phyloP scores from a whole-genome alignment of 2,113 vertebrate species.

The Cynoglossus semilaevis region DNA sequence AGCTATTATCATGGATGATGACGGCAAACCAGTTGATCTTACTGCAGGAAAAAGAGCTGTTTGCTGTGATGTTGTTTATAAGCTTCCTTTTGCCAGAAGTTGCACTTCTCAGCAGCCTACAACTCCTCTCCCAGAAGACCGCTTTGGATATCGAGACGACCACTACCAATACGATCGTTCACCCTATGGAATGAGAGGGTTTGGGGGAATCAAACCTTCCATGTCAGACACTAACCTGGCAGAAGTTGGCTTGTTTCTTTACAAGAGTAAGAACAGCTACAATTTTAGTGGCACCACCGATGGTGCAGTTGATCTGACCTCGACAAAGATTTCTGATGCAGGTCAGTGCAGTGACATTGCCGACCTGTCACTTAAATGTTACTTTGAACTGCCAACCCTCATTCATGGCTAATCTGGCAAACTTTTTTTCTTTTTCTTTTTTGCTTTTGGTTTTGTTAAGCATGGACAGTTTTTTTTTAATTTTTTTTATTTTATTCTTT shows the following conservation, averaged over 20 bases:
- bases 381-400: slow-evolving; percentile 82
- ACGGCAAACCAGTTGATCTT: slow-evolving; percentile 94
- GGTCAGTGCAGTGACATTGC: slow-evolving; percentile 92
- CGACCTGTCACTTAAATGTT: slow-evolving; percentile 87
- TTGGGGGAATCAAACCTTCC: slow-evolving; percentile 93
- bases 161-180: slow-evolving; percentile 92
- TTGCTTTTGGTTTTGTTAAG: slow-evolving; percentile 56
- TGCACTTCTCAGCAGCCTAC: slow-evolving; percentile 86
- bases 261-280: slow-evolving; percentile 96
- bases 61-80: slow-evolving; percentile 96
- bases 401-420: slow-evolving; percentile 68
- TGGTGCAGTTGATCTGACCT: slow-evolving; percentile 96
- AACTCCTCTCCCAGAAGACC: slow-evolving; percentile 91
- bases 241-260: slow-evolving; percentile 92
- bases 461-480: slow-evolving; percentile 49
- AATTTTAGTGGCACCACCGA: slow-evolving; percentile 89
- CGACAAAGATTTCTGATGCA: slow-evolving; percentile 89
- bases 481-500: slow-evolving; percentile 54
- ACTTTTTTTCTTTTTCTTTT: slow-evolving; percentile 33
- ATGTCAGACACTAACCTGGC: slow-evolving; percentile 98
- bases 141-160: slow-evolving; percentile 96
- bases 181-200: slow-evolving; percentile 82
- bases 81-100: slow-evolving; percentile 90
- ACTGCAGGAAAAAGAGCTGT: slow-evolving; percentile 91
- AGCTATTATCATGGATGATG: slow-evolving; percentile 86